Base-by-base conservation (phyloP, 2,888 invertebrate species). In the Adela reaumurella region DNA sequence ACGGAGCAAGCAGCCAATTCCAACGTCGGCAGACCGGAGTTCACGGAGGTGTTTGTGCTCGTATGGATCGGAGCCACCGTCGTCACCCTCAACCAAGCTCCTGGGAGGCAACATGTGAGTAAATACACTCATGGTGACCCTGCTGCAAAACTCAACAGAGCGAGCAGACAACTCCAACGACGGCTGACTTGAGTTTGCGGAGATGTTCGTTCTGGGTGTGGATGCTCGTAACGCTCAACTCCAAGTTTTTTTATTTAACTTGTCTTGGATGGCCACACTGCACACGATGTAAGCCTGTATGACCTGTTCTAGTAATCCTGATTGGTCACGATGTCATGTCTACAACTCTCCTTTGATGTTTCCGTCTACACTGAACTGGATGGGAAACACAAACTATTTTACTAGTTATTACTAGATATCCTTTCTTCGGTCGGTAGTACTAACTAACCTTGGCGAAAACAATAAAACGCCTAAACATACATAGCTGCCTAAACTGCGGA, bases 161-260 rank as follows among this genome's bases (percentile, higher is more conserved):
- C 62, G 70, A 53, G 82, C 83, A 4, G 83, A 86, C 60, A 81
- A 83, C 65, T 77, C 83, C 47, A 88, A 90, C 58, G 92, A 93
- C 62, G 94, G 94, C 24, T 97, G 97, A 0, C 96, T 97, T 17
- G 93, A 97, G 74, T 98, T 98, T 77, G 95, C 97, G 1, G 92
- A 98, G 80, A 94, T 98, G 45, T 98, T 99, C 80, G 92, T 97
- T 1, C 89, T 99, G 55, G 97, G 97, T 98, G 29, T 98, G 98
- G 95, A 89, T 97, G 5, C 4, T 24, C 24, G 24, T 24, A 4
- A 24, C 24, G 8, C 5, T 24, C 24, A 24, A 99, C 74, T 95
- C 94, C 14, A 97, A 98, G 76, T 82, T 99, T 46, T 81, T 98
- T n/a, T n/a, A n/a, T n/a, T n/a, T n/a, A n/a, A n/a, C n/a, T n/a